A percentile compares a stretch with the other conserved stretches of the same genome.
Evolutionary conservation across 1,140 invertebrate species (phyloP).

Genomic region (Ephestia elutella): DNA sequence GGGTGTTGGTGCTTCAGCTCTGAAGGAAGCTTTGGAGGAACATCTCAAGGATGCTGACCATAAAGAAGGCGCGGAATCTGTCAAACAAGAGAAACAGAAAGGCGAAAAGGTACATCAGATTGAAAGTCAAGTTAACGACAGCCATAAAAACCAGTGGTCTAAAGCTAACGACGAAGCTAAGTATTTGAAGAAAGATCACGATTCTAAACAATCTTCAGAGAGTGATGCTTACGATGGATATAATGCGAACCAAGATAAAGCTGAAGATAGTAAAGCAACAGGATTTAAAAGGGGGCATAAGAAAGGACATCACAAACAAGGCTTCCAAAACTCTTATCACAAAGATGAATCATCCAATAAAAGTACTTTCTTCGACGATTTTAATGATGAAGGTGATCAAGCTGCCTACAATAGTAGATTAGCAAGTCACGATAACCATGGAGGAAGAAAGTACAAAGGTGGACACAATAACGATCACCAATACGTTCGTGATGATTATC

Average conservation of each 20-base stretch:
- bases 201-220: conserved; percentile 56
- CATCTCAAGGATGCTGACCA: conserved; percentile 64
- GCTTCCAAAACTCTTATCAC: conserved; percentile 79
- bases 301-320: conserved; percentile 79
- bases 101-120: conserved; percentile 66
- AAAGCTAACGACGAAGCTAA: conserved; percentile 66
- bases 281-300: conserved; percentile 74
- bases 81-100: conserved; percentile 61
- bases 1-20: conserved; percentile 41
- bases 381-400: conserved; percentile 75
- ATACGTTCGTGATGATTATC: conserved; percentile 56
- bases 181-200: conserved; percentile 64
- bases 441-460: conserved; percentile 66
- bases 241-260: conserved; percentile 59
- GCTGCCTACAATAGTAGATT: conserved; percentile 69
- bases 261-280: conserved; percentile 57
- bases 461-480: conserved; percentile 65
- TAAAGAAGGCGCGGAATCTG: conserved; percentile 50
- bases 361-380: conserved; percentile 78
- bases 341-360: conserved; percentile 80
- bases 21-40: conserved; percentile 61
- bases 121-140: conserved; percentile 58
- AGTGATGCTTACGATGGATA: conserved; percentile 62
- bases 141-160: conserved; percentile 60
- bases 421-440: conserved; percentile 68